phyloP scores from a whole-genome alignment of 2,888 invertebrate species.

The Melieria omissa region DNA sequence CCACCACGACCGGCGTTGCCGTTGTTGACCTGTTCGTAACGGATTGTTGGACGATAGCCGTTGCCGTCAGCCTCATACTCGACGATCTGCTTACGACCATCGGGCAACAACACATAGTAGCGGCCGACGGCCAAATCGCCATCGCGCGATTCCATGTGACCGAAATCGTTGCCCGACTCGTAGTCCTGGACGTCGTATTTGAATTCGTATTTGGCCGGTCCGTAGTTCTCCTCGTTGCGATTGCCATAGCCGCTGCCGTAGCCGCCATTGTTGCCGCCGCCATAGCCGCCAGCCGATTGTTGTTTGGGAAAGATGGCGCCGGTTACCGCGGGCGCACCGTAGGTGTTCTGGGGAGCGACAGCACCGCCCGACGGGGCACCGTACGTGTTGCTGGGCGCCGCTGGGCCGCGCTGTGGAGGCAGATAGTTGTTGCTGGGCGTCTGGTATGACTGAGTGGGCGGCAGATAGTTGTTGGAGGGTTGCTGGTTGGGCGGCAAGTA shows the following conservation, averaged over 20 bases:
- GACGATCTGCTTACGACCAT: constrained; percentile 77
- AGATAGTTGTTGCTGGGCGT: constrained; percentile 58
- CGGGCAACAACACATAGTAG: constrained; percentile 76
- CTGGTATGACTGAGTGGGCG: constrained; percentile 63
- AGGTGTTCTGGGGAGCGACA: constrained; percentile 65
- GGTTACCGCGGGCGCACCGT: constrained; percentile 70
- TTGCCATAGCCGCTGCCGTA: constrained; percentile 46
- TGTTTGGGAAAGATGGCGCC: constrained; percentile 67
- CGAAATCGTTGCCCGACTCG: constrained; percentile 74
- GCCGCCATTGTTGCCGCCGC: constrained; percentile 45
- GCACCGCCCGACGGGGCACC: constrained; percentile 59
- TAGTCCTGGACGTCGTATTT: constrained; percentile 76
- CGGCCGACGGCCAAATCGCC: constrained; percentile 73
- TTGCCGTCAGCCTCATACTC: constrained; percentile 77
- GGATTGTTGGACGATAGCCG: constrained; percentile 76
- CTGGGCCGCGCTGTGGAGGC: constrained; percentile 67
- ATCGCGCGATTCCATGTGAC: constrained; percentile 74
- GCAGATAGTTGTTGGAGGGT: constrained; percentile 67
- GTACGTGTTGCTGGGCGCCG: constrained; percentile 57
- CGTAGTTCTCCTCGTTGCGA: constrained; percentile 68
- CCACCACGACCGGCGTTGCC: constrained; percentile 52
- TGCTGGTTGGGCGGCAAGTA: constrained; percentile 68
- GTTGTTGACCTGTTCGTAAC: constrained; percentile 72
- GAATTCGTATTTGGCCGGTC: constrained; percentile 77
- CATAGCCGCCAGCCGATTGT: constrained; percentile 43